These are phyloP conservation scores for Vidua chalybeata DNA, from an alignment of 2,113 vertebrate genomes.

Conservation along the genomic window DNA sequence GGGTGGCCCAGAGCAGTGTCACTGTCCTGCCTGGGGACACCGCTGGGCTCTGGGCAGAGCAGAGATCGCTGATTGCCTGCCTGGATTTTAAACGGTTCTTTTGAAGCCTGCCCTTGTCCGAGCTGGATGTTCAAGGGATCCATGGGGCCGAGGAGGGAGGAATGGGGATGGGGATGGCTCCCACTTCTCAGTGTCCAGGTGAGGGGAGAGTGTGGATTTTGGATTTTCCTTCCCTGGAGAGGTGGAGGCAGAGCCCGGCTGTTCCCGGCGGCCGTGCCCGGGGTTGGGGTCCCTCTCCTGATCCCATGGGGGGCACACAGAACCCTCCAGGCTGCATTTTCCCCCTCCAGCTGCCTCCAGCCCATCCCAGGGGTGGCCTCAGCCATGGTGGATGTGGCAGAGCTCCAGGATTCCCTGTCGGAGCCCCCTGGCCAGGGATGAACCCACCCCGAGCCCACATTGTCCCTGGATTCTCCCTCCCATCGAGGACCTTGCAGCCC, in stretches of 20 bases:
- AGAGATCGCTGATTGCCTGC: too few species aligned
- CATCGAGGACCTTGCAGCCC: neutral
- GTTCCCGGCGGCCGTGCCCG: accelerated
- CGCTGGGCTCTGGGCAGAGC: neutral
- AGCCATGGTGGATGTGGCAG: neutral
- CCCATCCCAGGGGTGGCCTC: neutral
- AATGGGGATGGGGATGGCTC: neutral
- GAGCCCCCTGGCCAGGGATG: neutral
- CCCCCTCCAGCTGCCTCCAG: neutral
- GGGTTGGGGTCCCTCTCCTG: neutral
- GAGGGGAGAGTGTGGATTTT: accelerated
- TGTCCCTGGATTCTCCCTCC: neutral
- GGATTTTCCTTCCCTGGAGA: neutral
- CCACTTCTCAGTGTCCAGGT: accelerated
- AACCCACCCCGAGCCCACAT: accelerated
- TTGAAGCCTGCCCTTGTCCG: neutral
- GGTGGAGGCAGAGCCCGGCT: neutral
- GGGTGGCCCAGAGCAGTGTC: neutral
- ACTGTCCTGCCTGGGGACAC: neutral
- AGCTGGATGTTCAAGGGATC: neutral
- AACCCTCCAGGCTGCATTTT: neutral
- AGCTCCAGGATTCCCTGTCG: neutral
- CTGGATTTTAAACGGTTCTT: neutral
- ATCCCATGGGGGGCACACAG: neutral
- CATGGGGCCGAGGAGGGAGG: neutral